Conservation (phyloP, 1,140 invertebrate species). For the Drosophila ambigua region DNA sequence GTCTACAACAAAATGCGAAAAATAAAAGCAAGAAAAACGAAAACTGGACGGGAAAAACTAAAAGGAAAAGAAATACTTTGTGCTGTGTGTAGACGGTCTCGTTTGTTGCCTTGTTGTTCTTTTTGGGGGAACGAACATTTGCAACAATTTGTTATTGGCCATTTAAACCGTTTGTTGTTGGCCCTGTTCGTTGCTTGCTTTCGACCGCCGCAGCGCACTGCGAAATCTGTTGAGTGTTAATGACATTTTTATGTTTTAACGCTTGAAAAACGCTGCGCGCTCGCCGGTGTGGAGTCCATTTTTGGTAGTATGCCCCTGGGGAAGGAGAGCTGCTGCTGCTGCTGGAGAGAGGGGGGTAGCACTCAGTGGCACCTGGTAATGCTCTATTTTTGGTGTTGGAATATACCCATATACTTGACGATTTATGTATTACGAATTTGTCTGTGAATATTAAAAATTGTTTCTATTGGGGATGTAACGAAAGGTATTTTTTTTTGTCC, state of each 20-base stretch:
- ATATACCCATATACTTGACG: no score
- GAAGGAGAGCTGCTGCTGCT: neutral
- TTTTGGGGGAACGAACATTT: conserved; percentile 52
- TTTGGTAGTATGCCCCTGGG: conserved; percentile 39
- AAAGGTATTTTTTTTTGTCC: no score
- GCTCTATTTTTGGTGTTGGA: conserved; percentile 27
- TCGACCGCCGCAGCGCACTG: conserved; percentile 50
- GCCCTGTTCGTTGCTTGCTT: conserved; percentile 31
- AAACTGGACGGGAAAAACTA: conserved; percentile 22
- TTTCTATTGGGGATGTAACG: no score
- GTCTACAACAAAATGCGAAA: conserved; percentile 65
- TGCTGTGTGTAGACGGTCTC: conserved; percentile 2
- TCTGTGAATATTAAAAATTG: no score
- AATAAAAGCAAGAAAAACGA: conserved; percentile 47
- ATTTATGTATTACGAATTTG: no score
- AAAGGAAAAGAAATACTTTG: conserved; percentile 26
- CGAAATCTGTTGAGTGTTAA: conserved; percentile 80
- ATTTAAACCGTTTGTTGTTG: conserved; percentile 75
- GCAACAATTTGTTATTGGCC: conserved; percentile 81
- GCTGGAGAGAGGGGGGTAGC: conserved; percentile 23
- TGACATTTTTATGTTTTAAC: conserved; percentile 82
- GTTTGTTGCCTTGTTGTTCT: conserved; percentile 44
- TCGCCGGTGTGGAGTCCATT: conserved; percentile 11
- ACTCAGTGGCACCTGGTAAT: conserved; percentile 24
- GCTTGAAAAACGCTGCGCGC: conserved; percentile 63